Base-by-base conservation (phyloP, 2,888 invertebrate species). In the Desoria tigrina region DNA sequence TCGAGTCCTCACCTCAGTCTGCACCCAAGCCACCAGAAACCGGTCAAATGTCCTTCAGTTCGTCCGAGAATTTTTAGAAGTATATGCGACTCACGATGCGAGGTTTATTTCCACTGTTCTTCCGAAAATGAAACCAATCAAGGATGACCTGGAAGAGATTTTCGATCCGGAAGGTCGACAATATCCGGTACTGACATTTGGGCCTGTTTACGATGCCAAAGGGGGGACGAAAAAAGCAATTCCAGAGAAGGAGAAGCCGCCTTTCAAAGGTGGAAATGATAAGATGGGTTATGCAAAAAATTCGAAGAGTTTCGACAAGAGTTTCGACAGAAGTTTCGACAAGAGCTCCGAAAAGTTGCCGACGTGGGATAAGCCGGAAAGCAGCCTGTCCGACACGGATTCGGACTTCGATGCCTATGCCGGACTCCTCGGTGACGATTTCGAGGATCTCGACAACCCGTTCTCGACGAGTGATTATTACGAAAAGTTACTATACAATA, bases 21-120 rank as follows among this genome's bases (percentile, higher is more conserved):
- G 32, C 16, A 1, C 28, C 9, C 28, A 37, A n/a, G 24, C 42
- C 24, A 32, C 42, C 11, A 45, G 42, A n/a, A 21, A 37, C 18
- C 50, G 57, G 7, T 18, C n/a, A 23, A 54, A 42, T 11, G 18
- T 68, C 4, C 39, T 64, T 21, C n/a, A 14, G 9, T 59, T 59
- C 55, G 24, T 68, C 28, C 58, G 61, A 9, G 62, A 68, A 3
- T 27, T 68, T 1, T 26, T 68, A n/a, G 54, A 50, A 26, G 9
- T 55, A 24, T 68, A 65, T 45, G 37, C 62, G 16, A 53, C 42
- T 27, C 23, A 39, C 18, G 68, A 68, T 50, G 6, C 51, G 1
- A 26, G 11, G 6, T 62, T 65, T 50, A 7, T 53, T 16, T n/a
- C 23, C 26, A 21, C 16, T 11, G 9, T 16, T 58, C 21, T 61